phyloP scores from a whole-genome alignment of 2,797 vertebrate genomes.

The Scarus forsteni region DNA sequence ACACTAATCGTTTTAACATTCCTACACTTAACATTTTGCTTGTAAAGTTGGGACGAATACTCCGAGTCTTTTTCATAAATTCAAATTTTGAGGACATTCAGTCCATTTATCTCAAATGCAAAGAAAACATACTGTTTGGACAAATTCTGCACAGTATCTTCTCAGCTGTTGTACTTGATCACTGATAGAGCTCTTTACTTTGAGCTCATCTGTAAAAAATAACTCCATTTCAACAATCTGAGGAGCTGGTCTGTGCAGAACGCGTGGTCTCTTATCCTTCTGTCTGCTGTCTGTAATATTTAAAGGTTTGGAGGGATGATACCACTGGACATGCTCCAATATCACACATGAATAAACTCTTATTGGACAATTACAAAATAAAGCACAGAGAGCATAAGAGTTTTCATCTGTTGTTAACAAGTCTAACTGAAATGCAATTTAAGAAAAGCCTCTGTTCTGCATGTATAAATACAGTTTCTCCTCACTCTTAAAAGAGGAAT shows the following conservation, averaged over 20 bases:
- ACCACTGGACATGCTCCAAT: not conserved
- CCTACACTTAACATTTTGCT: too few relatives aligned
- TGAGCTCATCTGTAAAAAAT: not conserved
- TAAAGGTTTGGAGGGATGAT: not conserved
- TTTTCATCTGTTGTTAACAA: slow-evolving; percentile 56
- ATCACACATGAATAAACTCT: slow-evolving; percentile 7
- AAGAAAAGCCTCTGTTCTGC: slow-evolving; percentile 54
- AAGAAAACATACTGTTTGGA: too few relatives aligned
- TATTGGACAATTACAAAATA: slow-evolving; percentile 8
- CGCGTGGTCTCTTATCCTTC: not conserved
- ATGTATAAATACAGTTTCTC: slow-evolving; percentile 37
- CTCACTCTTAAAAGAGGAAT: slow-evolving; percentile 26
- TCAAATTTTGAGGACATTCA: too few relatives aligned
- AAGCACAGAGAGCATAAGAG: slow-evolving; percentile 25
- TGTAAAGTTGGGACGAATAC: too few relatives aligned
- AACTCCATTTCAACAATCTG: not conserved
- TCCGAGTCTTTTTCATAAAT: too few relatives aligned
- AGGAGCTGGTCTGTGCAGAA: not conserved
- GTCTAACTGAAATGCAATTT: slow-evolving; percentile 45
- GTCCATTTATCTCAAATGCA: too few relatives aligned
- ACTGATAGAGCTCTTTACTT: not conserved
- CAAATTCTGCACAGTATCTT: too few relatives aligned
- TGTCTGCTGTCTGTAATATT: slow-evolving; percentile 3
- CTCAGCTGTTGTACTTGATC: too few relatives aligned
- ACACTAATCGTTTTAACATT: too few relatives aligned